Evolutionary conservation across 2,888 invertebrate genomes (phyloP).

Genomic region (Drosophila merina): DNA sequence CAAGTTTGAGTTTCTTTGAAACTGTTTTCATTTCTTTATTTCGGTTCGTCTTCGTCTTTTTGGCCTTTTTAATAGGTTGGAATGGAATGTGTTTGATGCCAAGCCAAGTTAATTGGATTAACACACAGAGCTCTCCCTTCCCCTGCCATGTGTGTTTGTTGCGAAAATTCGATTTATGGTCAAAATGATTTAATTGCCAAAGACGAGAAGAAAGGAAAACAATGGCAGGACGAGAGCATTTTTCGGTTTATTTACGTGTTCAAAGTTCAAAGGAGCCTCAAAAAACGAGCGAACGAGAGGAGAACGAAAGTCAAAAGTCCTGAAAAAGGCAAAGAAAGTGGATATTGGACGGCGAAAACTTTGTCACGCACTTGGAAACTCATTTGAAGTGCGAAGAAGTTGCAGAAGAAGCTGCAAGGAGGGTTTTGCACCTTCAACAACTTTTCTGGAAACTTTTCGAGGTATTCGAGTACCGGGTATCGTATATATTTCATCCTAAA

Average conservation of each 20-base stretch:
- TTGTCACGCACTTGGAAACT: constrained; percentile 39
- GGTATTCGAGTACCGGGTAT: background rate
- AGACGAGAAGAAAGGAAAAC: constrained; percentile 39
- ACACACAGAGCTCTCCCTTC: constrained; percentile 39
- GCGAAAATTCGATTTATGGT: constrained; percentile 68
- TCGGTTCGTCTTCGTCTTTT: constrained; percentile 9
- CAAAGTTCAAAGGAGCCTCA: constrained; percentile 21
- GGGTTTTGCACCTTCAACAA: background rate
- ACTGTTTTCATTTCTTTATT: constrained; percentile 60
- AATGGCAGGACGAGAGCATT: background rate
- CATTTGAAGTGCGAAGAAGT: constrained; percentile 34
- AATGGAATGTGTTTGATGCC: constrained; percentile 72
- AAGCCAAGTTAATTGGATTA: constrained; percentile 72
- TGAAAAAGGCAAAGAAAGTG: background rate
- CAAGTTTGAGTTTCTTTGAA: constrained; percentile 75
- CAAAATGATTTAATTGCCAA: constrained; percentile 76
- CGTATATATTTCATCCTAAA: background rate
- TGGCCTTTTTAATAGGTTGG: constrained; percentile 36
- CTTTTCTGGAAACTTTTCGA: background rate
- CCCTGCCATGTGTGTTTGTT: constrained; percentile 12
- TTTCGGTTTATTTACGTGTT: background rate
- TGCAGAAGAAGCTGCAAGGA: background rate
- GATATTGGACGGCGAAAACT: constrained; percentile 15
- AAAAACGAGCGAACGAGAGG: constrained; percentile 13
- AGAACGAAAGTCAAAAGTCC: constrained; percentile 12